A percentile compares a stretch with the other conserved stretches of the same genome.
phyloP scores from a whole-genome alignment of 2,113 vertebrate species.

The Arothron firmamentum region DNA sequence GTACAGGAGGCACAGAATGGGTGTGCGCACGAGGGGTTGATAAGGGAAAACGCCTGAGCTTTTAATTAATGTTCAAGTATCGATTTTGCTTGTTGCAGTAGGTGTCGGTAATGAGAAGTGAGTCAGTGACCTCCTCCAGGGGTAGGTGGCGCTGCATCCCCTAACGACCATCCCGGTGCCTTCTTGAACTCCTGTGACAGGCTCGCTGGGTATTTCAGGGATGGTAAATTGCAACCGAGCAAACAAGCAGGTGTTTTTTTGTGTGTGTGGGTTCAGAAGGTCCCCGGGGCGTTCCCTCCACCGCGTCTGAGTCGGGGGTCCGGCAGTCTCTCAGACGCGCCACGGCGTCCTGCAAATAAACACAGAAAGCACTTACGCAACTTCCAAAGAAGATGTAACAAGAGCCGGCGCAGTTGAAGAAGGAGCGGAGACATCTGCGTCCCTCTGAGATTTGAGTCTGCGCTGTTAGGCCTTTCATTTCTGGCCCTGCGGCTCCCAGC shows the following conservation, averaged over 20 bases:
- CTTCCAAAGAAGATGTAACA: conserved; percentile 64
- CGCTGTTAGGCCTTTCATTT: conserved; percentile 79
- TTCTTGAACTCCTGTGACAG: conserved; percentile 38
- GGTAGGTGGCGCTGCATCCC: conserved; percentile 2
- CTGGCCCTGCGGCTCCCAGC: conserved; percentile 71
- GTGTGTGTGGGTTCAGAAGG: conserved; percentile 28
- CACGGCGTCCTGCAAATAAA: conserved; percentile 48
- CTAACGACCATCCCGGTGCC: conserved; percentile 20
- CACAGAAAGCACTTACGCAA: conserved; percentile 47
- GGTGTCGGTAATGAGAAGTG: conserved; percentile 34
- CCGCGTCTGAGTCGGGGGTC: conserved; percentile 31
- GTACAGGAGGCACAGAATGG: too few species aligned
- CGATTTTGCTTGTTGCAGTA: background rate
- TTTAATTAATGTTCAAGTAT: background rate
- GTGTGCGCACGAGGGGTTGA: too few species aligned
- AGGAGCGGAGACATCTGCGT: conserved; percentile 73
- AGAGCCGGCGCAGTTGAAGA: conserved; percentile 66
- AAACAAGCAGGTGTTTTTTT: conserved; percentile 53
- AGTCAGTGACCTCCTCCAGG: conserved; percentile 26
- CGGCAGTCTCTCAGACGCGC: conserved; percentile 53
- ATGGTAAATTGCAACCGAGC: conserved; percentile 37
- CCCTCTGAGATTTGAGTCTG: conserved; percentile 73
- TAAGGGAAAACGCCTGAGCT: too few species aligned
- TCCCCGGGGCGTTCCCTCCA: conserved; percentile 47
- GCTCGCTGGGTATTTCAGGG: conserved; percentile 22